phyloP scores from a whole-genome alignment of 1,140 invertebrate genomes.

The Cyphomyrmex costatus region DNA sequence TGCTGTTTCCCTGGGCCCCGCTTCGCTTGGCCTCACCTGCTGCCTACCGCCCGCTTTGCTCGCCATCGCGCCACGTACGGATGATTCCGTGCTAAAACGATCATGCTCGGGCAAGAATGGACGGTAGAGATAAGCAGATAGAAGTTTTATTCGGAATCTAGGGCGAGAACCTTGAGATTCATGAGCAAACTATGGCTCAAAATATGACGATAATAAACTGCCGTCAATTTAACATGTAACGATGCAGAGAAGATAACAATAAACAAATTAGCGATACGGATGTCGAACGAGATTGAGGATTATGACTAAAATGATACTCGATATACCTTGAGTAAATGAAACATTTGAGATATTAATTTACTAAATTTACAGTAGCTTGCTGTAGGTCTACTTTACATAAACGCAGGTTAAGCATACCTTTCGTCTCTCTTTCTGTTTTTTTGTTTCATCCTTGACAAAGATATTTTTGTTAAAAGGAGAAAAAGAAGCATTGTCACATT shows the following conservation, averaged over 20 bases:
- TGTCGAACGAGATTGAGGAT: background rate
- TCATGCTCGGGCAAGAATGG: conserved; percentile 34
- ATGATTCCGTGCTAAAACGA: conserved; percentile 60
- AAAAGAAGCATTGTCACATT: background rate
- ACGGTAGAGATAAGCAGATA: conserved; percentile 42
- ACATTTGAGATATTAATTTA: background rate
- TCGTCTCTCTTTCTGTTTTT: background rate
- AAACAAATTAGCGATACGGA: background rate
- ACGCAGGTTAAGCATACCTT: background rate
- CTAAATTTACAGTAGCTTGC: background rate
- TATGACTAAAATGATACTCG: background rate
- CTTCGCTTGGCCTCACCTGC: conserved; percentile 80
- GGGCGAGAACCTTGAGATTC: conserved; percentile 23
- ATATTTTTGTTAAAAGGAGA: background rate
- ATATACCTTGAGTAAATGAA: background rate
- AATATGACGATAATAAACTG: conserved; percentile 3
- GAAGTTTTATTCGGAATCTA: conserved; percentile 42
- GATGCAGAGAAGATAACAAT: conserved; percentile 4
- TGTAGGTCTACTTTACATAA: background rate
- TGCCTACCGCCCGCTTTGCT: conserved; percentile 51
- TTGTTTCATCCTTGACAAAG: background rate
- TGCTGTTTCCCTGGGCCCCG: conserved; percentile 77
- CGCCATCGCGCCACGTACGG: conserved; percentile 43
- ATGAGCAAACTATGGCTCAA: background rate
- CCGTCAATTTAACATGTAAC: conserved; percentile 7